Evolutionary conservation across 2,888 invertebrate genomes (phyloP), one percentile per base, ranked within the genome.

Genomic region (Pseudococcus longispinus): DNA sequence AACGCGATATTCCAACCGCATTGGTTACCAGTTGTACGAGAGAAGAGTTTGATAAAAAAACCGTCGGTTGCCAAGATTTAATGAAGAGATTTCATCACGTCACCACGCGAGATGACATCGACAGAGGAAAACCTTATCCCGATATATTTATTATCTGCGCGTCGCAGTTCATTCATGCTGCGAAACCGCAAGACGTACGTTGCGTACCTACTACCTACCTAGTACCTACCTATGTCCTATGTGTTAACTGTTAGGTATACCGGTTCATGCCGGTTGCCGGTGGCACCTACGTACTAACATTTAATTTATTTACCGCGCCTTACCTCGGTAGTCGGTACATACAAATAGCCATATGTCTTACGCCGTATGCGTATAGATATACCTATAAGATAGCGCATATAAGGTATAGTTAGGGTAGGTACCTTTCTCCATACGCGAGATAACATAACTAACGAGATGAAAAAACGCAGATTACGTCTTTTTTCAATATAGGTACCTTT

Each of bases 121-220:
- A 84, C 20, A 18, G 84, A 60, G 84, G 84, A 11, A 84, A 84
- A 42, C 84, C 84, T 8, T 60, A 42, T 13, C 84, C 84, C 13
- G 84, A 84, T 20, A 84, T 84, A 37, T 84, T 84, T 70, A 15
- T 84, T 3, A 37, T 65, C 8, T 84, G 84, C 65, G 84, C 84
- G 29, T 84, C 84, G 23, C 55, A 37, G 20, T 84, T 84, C 23
- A 26, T 65, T 37, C 9, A 32, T 11, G 8, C 42, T 20, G 42
- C 84, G 11, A 37, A 29, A 32, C 65, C 84, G 60, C 55, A 84
- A 60, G 84, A 84, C 15, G 84, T 84, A 60, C 29, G 55, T 29
- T 4, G 9, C 13, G 2, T 51, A 51, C 51, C 51, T 51, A 51
- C 3, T 51, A 15, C 51, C 51, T 51, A 51, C 51, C n/a, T 51